Percentiles rank a stretch among this genome's conserved stretches.
Conservation (phyloP, 2,797 vertebrate species). For the Myoxocephalus aenaeus region DNA sequence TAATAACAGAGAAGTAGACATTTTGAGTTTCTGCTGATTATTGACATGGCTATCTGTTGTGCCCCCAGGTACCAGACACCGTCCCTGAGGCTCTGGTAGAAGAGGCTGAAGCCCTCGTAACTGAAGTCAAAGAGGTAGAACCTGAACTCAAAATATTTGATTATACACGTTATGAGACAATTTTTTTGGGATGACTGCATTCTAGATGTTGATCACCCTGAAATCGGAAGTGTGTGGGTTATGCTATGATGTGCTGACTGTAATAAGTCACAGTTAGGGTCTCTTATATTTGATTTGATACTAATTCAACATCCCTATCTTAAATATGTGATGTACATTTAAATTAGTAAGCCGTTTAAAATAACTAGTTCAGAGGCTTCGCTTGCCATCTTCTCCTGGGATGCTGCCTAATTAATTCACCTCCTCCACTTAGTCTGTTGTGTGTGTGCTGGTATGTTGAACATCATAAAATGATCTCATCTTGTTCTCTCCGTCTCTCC, state of each 20-base stretch:
- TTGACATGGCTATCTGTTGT: constrained; percentile 5
- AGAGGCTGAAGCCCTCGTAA: constrained; percentile 20
- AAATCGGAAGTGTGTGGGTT: neutral
- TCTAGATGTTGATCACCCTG: neutral
- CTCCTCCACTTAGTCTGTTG: neutral
- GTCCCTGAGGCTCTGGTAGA: constrained; percentile 40
- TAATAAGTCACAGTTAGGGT: neutral
- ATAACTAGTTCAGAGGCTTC: neutral
- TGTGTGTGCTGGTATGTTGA: neutral
- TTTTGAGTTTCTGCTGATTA: neutral
- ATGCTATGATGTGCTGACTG: neutral
- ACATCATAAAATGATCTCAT: neutral
- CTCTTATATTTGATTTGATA: neutral
- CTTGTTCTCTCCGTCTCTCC: neutral
- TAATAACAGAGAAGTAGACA: neutral
- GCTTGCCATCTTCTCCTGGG: neutral
- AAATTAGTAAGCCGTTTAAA: neutral
- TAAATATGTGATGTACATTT: neutral
- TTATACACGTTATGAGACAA: neutral
- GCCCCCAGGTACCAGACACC: constrained; percentile 44
- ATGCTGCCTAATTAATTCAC: neutral
- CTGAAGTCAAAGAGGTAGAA: constrained; percentile 56
- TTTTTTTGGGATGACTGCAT: neutral
- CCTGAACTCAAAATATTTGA: neutral
- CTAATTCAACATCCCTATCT: neutral